phyloP scores from a whole-genome alignment of 23 tunicate species.

The Ciona savignyi region DNA sequence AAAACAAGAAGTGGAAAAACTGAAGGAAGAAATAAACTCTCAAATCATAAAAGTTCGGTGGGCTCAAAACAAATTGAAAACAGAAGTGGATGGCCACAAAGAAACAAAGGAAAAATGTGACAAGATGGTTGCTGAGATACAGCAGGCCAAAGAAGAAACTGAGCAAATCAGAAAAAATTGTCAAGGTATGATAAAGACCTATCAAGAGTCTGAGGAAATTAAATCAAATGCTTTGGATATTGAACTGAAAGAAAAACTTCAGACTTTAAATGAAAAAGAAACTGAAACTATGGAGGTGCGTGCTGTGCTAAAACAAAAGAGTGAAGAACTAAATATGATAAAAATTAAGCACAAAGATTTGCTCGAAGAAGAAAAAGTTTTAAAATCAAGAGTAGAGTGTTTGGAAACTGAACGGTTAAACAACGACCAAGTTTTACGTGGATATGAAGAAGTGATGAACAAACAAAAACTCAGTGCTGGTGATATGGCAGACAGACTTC shows the following conservation, averaged over 20 bases:
- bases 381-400: constrained; percentile 38
- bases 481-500: constrained; percentile 46
- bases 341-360: constrained; percentile 63
- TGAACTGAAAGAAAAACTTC: constrained; percentile 75
- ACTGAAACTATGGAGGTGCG: constrained; percentile 40
- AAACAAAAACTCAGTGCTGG: constrained; percentile 65
- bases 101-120: constrained; percentile 91
- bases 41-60: constrained; percentile 86
- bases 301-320: constrained; percentile 28
- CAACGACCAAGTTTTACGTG: constrained; percentile 31
- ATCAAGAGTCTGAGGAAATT: constrained; percentile 95
- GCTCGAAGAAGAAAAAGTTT: constrained; percentile 45
- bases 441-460: constrained; percentile 66
- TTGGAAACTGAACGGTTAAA: constrained; percentile 47
- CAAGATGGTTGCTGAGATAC: constrained; percentile 74
- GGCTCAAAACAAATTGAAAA: constrained; percentile 94
- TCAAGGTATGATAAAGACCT: constrained; percentile 94
- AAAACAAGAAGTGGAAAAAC: constrained; percentile 50
- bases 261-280: constrained; percentile 35
- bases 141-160: constrained; percentile 97
- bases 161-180: constrained; percentile 97
- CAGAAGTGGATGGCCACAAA: constrained; percentile 79
- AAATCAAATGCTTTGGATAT: constrained; percentile 90
- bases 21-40: constrained; percentile 85
- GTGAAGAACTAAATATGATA: constrained; percentile 37